Base-by-base conservation (phyloP, 2,888 invertebrate genomes). In the Formica aserva region DNA sequence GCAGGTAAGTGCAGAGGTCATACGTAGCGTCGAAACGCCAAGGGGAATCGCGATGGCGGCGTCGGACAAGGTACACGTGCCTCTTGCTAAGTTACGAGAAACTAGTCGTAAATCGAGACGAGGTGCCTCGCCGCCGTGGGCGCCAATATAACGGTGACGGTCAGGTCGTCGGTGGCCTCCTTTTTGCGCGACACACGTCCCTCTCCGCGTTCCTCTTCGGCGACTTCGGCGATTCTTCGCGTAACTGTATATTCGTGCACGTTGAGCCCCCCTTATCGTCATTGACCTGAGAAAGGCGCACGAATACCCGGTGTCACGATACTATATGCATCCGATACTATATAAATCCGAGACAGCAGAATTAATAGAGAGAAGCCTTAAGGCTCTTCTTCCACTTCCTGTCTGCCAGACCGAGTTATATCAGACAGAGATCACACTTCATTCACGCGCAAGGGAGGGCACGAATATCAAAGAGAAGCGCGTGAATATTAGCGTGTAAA, bases 141-240 rank as follows among this genome's bases (percentile, higher is more conserved):
- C 93, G 93, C 93, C 92, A 88, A 93, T 93, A 93, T 94, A 94
- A 94, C 94, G 94, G 94, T 94, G 93, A 94, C 91, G 92, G 88
- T 91, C 91, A 85, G 90, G 90, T 92, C 92, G 91, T 89, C 91
- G 85, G 88, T 93, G 93, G 92, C 94, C 94, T 93, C 94, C 91
- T 94, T 94, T 93, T 92, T 85, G 89, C 85, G 83, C 81, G 80
- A 85, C 69, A 87, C 83, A 88, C 86, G 83, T 85, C 65, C 76
- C 67, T 41, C 63, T 41, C 77, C 78, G 57, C 71, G 75, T 80
- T 66, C 74, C 82, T 76, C 75, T 52, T 52, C 71, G 35, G 48
- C 71, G 69, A 62, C 87, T 84, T 72, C 69, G 86, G 72, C 77
- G 84, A 66, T 86, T 52, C 48, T n/a, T 83, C 85, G 84, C 57